These are phyloP conservation scores for Sternotherus odoratus DNA, from an alignment of 2,797 vertebrate genomes.

Conservation along the genomic window DNA sequence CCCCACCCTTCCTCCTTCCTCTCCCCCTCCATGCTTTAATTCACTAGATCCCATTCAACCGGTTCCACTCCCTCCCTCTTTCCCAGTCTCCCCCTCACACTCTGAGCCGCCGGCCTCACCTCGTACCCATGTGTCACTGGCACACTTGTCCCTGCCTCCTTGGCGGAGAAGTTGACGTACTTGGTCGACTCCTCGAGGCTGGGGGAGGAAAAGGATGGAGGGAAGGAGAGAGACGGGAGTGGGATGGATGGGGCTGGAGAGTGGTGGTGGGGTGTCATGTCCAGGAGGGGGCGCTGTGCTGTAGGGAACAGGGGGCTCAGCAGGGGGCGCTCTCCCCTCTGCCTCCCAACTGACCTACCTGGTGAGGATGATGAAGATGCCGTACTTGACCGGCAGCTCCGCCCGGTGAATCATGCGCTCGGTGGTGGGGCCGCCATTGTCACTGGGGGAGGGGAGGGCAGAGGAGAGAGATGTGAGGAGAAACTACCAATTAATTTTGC, in stretches of 20 bases:
- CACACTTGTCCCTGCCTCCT: slow-evolving; percentile 66
- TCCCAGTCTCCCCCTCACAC: not conserved
- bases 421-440: slow-evolving; percentile 55
- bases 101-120: slow-evolving; percentile 73
- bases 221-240: not conserved
- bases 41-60: accelerated
- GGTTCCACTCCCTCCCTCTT: not conserved
- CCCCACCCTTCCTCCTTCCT: no score
- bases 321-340: not conserved
- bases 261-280: not conserved
- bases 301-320: not conserved
- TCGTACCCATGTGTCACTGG: slow-evolving; percentile 79
- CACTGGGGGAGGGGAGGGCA: slow-evolving; percentile 46
- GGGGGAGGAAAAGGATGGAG: not conserved
- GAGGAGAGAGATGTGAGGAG: not conserved
- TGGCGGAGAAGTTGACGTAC: slow-evolving; percentile 84
- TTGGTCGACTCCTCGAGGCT: slow-evolving; percentile 81
- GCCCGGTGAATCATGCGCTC: slow-evolving; percentile 58
- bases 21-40: not conserved
- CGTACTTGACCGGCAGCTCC: slow-evolving; percentile 85
- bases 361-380: slow-evolving; percentile 79
- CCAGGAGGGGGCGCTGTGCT: not conserved
- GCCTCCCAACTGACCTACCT: slow-evolving; percentile 60
- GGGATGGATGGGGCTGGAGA: not conserved
- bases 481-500: accelerated